A percentile compares a stretch with the other conserved stretches of the same genome.
Evolutionary conservation across 2,888 invertebrate species (phyloP).

Genomic region (Tinea semifulvella): DNA sequence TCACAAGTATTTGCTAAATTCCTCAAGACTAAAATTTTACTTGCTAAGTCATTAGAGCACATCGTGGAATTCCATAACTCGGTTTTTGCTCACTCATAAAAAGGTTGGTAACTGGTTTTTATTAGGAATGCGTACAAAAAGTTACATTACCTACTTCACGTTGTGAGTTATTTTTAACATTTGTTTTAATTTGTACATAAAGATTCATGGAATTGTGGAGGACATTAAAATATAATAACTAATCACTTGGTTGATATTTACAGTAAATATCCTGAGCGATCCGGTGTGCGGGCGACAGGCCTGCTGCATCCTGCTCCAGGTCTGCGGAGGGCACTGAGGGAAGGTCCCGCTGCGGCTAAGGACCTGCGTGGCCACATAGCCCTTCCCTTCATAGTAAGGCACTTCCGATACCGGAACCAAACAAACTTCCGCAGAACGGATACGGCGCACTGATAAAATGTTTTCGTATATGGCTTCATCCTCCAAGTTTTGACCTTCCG

Average conservation of each 20-base stretch:
- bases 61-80: constrained; percentile 36
- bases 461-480: constrained; percentile 64
- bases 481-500: constrained; percentile 61
- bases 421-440: constrained; percentile 61
- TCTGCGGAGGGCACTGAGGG: constrained; percentile 60
- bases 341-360: constrained; percentile 61
- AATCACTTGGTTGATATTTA: constrained; percentile 34
- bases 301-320: constrained; percentile 56
- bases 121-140: constrained; percentile 60
- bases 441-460: constrained; percentile 58
- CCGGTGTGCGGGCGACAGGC: constrained; percentile 43
- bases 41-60: constrained; percentile 43
- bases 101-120: constrained; percentile 52
- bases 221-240: not conserved
- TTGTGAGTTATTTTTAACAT: constrained; percentile 13
- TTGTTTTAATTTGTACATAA: not conserved
- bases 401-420: constrained; percentile 62
- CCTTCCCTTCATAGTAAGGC: constrained; percentile 59
- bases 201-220: not conserved
- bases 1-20: constrained; percentile 32
- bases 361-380: constrained; percentile 59
- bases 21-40: constrained; percentile 51
- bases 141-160: constrained; percentile 34
- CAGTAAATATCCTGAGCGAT: constrained; percentile 48
- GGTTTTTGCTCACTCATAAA: constrained; percentile 50